These are phyloP conservation scores for Hyles vespertilio DNA, from an alignment of 1,140 invertebrate genomes.

Conservation along the genomic window DNA sequence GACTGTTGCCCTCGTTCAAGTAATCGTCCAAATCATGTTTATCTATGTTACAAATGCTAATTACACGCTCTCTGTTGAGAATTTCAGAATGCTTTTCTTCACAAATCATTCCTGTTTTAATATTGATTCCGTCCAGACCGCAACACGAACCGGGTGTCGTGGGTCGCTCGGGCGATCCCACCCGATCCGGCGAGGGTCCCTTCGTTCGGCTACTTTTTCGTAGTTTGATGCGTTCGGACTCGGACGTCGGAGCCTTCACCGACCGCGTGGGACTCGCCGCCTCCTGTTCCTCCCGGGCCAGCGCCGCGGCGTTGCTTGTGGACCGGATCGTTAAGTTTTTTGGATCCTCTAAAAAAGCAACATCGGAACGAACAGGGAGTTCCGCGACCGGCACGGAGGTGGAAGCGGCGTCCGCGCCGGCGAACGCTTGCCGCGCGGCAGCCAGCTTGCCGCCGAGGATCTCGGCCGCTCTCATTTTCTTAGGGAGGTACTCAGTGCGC, in stretches of 20 bases:
- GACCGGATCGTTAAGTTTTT: constrained; percentile 73
- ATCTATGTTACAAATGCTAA: constrained; percentile 83
- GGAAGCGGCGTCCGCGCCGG: constrained; percentile 20
- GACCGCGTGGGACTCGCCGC: constrained; percentile 66
- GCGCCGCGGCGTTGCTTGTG: constrained; percentile 71
- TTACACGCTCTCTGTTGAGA: constrained; percentile 78
- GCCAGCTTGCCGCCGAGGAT: constrained; percentile 63
- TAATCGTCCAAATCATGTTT: constrained; percentile 88
- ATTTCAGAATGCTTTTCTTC: constrained; percentile 71
- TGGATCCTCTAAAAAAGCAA: constrained; percentile 73
- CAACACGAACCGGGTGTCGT: constrained; percentile 59
- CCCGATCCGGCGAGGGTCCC: constrained; percentile 35
- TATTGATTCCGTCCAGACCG: constrained; percentile 65
- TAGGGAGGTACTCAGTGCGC: constrained; percentile 62
- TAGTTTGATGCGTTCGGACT: constrained; percentile 39
- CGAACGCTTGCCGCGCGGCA: constrained; percentile 32
- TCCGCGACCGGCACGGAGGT: constrained; percentile 29
- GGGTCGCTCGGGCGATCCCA: constrained; percentile 32
- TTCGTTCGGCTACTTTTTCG: constrained; percentile 35
- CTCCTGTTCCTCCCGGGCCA: constrained; percentile 70
- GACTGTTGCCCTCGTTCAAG: constrained; percentile 85
- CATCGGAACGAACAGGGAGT: constrained; percentile 45
- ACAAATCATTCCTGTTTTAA: constrained; percentile 67
- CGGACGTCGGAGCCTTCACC: constrained; percentile 60
- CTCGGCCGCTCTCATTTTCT: constrained; percentile 73